phyloP scores from a whole-genome alignment of 2,113 vertebrate genomes.

The Vimba vimba region DNA sequence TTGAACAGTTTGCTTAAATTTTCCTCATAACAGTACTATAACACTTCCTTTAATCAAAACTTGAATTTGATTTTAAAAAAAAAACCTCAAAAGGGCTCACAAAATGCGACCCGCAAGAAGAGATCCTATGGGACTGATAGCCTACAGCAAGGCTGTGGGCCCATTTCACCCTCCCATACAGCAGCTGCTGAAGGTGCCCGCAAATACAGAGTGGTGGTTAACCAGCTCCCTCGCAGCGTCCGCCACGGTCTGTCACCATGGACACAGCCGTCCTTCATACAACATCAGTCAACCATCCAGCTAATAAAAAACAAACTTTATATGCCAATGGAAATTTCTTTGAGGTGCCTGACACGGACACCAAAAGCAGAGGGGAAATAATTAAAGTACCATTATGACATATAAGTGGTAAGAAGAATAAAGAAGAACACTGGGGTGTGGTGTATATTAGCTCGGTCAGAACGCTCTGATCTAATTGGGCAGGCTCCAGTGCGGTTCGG shows the following conservation, averaged over 20 bases:
- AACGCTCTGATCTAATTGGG: constrained; percentile 36
- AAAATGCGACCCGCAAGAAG: constrained; percentile 41
- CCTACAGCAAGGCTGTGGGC: constrained; percentile 54
- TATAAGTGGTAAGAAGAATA: constrained; percentile 61
- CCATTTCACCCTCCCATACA: constrained; percentile 60
- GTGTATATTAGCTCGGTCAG: constrained; percentile 42
- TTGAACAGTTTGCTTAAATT: neutral
- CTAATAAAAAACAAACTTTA: constrained; percentile 68
- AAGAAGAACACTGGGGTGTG: constrained; percentile 52
- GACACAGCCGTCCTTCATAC: constrained; percentile 59
- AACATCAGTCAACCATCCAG: constrained; percentile 67
- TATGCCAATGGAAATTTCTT: constrained; percentile 74
- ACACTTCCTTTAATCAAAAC: constrained; percentile 19
- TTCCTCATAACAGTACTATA: constrained; percentile 9
- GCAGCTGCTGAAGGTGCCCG: constrained; percentile 57
- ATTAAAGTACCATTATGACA: constrained; percentile 67
- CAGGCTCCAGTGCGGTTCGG: constrained; percentile 47
- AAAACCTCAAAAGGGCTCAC: constrained; percentile 51
- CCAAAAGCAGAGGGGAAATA: constrained; percentile 65
- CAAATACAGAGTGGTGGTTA: constrained; percentile 60
- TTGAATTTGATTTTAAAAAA: constrained; percentile 9
- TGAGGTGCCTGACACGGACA: constrained; percentile 72
- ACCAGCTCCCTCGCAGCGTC: constrained; percentile 64
- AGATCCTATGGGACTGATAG: constrained; percentile 11
- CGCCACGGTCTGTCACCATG: constrained; percentile 67